Conservation (phyloP, 2,797 vertebrate species). For the Gastrophryne carolinensis region DNA sequence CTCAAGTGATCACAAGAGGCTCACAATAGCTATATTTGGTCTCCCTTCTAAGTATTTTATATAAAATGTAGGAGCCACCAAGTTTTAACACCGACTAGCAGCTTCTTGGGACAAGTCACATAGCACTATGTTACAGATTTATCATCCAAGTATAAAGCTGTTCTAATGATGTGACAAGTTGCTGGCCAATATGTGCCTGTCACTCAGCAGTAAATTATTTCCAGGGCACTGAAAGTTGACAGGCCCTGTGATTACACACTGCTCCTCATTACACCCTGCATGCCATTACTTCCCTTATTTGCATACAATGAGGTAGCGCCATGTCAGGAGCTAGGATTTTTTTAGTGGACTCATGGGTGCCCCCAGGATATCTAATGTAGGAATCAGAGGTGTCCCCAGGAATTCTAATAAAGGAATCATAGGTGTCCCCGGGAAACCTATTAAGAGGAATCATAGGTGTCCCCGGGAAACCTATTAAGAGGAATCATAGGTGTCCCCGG, state of each 20-base stretch:
- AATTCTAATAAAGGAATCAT: background rate
- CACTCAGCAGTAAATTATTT: conserved; percentile 39
- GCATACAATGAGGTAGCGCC: conserved; percentile 5
- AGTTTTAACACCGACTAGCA: background rate
- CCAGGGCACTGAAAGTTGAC: background rate
- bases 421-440: background rate
- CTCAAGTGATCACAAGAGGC: background rate
- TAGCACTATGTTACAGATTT: conserved; percentile 7
- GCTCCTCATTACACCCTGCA: conserved; percentile 17
- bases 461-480: too few species aligned
- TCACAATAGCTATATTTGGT: conserved; percentile 17
- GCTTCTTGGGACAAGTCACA: conserved; percentile 11
- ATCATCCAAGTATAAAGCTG: conserved; percentile 29
- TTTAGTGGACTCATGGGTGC: background rate
- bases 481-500: background rate
- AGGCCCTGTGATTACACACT: conserved; percentile 20
- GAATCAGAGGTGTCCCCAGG: background rate
- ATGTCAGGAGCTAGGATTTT: background rate
- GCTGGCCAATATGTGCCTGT: conserved; percentile 32
- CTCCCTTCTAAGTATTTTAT: conserved; percentile 12
- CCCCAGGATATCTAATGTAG: background rate
- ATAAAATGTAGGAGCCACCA: background rate
- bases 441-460: background rate
- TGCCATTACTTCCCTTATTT: conserved; percentile 21
- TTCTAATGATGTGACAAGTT: conserved; percentile 22